Conservation (phyloP, 2,113 vertebrate species). For the Prolemur simus region DNA sequence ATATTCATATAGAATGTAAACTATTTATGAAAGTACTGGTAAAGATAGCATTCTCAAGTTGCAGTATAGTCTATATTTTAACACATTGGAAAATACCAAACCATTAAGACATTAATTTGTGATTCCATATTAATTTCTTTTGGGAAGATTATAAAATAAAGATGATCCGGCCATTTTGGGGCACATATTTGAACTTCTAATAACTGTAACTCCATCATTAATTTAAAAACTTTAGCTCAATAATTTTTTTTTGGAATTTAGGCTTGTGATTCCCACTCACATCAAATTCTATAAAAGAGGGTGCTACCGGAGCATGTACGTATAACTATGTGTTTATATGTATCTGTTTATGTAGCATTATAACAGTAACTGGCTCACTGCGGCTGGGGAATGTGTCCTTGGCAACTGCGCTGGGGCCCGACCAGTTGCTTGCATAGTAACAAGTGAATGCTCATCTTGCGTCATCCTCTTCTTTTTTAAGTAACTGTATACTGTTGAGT, state of each 20-base stretch:
- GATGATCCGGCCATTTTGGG: neutral
- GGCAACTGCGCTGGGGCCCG: accelerated
- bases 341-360: neutral
- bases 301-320: no score
- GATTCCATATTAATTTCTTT: neutral
- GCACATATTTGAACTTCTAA: neutral
- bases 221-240: neutral
- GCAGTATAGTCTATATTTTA: slow-evolving; percentile 57
- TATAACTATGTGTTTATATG: accelerated
- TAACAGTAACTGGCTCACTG: neutral
- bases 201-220: neutral
- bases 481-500: neutral
- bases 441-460: no score
- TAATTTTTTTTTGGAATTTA: neutral
- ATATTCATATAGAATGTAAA: neutral
- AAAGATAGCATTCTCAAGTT: neutral
- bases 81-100: neutral
- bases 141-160: neutral
- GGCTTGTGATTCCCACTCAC: neutral
- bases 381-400: neutral
- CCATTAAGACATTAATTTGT: neutral
- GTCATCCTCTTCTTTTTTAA: accelerated
- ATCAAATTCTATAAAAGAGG: neutral
- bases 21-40: neutral
- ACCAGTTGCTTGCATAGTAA: neutral